Evolutionary conservation across 2,113 vertebrate species (phyloP).

Genomic region (Gymnorhina tibicen): DNA sequence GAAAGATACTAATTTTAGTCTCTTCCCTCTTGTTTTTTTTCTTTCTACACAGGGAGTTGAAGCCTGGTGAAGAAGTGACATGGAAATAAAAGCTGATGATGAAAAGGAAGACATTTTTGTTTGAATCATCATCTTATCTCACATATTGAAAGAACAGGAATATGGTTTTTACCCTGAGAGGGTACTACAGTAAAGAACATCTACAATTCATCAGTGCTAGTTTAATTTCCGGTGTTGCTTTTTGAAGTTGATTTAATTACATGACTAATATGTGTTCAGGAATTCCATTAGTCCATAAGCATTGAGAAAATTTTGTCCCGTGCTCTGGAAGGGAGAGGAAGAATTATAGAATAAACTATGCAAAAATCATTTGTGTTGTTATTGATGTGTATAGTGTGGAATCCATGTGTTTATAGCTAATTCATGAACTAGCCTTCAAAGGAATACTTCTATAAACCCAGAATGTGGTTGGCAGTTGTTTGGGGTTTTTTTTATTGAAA

Average conservation of each 20-base stretch:
- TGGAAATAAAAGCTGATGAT: constrained; percentile 81
- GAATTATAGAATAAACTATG: constrained; percentile 39
- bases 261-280: not conserved
- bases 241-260: not conserved
- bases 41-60: constrained; percentile 81
- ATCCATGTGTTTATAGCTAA: rapidly evolving
- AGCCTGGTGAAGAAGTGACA: constrained; percentile 85
- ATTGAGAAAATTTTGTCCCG: not conserved
- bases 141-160: not conserved
- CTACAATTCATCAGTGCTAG: not conserved
- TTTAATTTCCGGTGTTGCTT: not conserved
- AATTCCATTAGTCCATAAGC: not conserved
- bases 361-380: not conserved
- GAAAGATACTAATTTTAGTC: not conserved
- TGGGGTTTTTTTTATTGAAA: not conserved
- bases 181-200: not conserved
- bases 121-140: not conserved
- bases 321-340: not conserved
- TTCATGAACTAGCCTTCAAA: not conserved
- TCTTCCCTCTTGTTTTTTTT: not conserved
- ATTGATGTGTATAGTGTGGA: not conserved
- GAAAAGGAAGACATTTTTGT: not conserved
- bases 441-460: rapidly evolving
- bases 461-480: rapidly evolving
- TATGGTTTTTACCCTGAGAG: not conserved